Percentiles rank a stretch among this genome's conserved stretches.
Conservation (phyloP, 2,888 invertebrate genomes). For the Odiellus spinosus region DNA sequence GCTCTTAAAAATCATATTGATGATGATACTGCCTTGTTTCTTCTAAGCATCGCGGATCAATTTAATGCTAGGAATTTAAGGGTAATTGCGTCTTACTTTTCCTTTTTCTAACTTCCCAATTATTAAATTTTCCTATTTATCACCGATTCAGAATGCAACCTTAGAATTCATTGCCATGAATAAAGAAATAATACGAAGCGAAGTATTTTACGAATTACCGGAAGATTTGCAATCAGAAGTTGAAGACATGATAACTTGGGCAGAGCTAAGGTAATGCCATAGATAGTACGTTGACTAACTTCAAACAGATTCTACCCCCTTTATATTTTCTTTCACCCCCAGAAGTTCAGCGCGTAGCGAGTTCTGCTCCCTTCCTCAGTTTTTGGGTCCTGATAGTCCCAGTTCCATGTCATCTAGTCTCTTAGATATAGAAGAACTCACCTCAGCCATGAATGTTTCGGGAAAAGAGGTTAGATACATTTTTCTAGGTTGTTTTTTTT, state of each 20-base stretch:
- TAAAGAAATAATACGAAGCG: slow-evolving; percentile 38
- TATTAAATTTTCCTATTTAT: slow-evolving; percentile 15
- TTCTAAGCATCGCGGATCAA: slow-evolving; percentile 48
- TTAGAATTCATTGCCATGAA: slow-evolving; percentile 39
- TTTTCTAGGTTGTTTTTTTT: not conserved
- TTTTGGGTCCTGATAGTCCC: slow-evolving; percentile 22
- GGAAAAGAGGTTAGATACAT: slow-evolving; percentile 18
- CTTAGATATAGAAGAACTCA: slow-evolving; percentile 27
- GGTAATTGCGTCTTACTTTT: slow-evolving; percentile 29
- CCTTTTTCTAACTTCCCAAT: too few species aligned
- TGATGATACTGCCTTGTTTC: slow-evolving; percentile 45
- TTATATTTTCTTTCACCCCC: slow-evolving; percentile 2
- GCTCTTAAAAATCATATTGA: slow-evolving; percentile 43
- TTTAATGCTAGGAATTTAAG: slow-evolving; percentile 42
- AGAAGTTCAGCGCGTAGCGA: slow-evolving; percentile 20
- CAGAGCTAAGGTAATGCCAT: slow-evolving; percentile 26
- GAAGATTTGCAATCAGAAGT: slow-evolving; percentile 42
- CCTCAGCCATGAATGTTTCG: slow-evolving; percentile 24
- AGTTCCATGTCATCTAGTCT: slow-evolving; percentile 26
- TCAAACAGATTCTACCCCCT: not conserved
- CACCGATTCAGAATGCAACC: slow-evolving; percentile 38
- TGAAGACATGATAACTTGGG: slow-evolving; percentile 35
- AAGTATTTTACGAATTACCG: slow-evolving; percentile 41
- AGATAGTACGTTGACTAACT: not conserved
- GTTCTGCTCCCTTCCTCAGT: slow-evolving; percentile 14